phyloP scores from a whole-genome alignment of 1,140 invertebrate genomes.

The Drosophila orena region DNA sequence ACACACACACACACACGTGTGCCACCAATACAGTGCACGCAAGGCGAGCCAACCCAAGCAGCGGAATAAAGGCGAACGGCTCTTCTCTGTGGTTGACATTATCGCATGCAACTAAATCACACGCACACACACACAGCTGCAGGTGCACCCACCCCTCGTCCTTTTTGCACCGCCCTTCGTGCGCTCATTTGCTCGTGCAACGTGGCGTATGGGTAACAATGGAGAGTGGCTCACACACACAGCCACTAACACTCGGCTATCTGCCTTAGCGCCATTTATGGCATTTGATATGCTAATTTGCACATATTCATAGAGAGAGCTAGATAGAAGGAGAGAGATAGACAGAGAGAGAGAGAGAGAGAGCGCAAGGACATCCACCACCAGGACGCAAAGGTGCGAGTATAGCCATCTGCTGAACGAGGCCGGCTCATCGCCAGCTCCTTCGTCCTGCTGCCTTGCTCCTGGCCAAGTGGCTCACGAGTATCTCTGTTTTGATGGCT shows the following conservation, averaged over 20 bases:
- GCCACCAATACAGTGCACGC: slow-evolving; percentile 65
- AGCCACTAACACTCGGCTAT: slow-evolving; percentile 3
- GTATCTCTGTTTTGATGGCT: slow-evolving; percentile 60
- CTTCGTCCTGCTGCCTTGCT: slow-evolving; percentile 17
- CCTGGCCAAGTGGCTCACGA: slow-evolving; percentile 51
- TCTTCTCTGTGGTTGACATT: slow-evolving; percentile 75
- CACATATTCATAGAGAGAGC: slow-evolving; percentile 59
- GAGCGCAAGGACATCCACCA: slow-evolving; percentile 52
- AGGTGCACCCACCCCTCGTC: slow-evolving; percentile 24
- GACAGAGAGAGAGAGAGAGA: slow-evolving; percentile 22
- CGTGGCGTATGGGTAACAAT: slow-evolving; percentile 78
- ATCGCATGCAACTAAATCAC: slow-evolving; percentile 78
- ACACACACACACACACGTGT: slow-evolving; percentile 20
- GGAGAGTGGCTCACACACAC: slow-evolving; percentile 15
- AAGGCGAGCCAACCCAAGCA: slow-evolving; percentile 56
- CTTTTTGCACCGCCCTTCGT: slow-evolving; percentile 66
- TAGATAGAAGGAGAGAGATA: slow-evolving; percentile 5
- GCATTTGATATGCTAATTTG: slow-evolving; percentile 83
- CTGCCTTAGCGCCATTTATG: slow-evolving; percentile 63
- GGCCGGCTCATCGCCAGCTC: slow-evolving; percentile 22
- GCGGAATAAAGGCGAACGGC: slow-evolving; percentile 44
- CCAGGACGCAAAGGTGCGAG: slow-evolving; percentile 45
- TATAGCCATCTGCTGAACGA: slow-evolving; percentile 33
- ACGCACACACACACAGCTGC: slow-evolving; percentile 31
- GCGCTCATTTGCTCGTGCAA: slow-evolving; percentile 75